Percentiles rank a stretch among this genome's conserved stretches.
phyloP scores from a whole-genome alignment of 2,888 invertebrate genomes.

The Hyposoter didymator region DNA sequence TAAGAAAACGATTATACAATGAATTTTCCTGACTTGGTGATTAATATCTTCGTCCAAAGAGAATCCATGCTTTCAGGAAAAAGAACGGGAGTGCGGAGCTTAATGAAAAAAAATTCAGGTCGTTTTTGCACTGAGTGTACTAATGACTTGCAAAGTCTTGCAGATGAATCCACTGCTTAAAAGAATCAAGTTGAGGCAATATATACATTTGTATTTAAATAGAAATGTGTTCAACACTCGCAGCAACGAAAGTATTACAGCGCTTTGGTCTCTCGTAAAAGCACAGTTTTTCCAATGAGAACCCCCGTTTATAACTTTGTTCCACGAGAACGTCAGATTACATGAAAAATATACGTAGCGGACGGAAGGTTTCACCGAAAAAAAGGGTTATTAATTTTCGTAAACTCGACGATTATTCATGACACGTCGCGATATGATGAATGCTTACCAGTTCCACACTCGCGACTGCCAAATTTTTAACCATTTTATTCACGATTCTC shows the following conservation, averaged over 20 bases:
- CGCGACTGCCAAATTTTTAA: conserved; percentile 54
- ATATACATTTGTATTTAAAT: not conserved
- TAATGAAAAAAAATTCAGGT: not conserved
- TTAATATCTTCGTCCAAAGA: not conserved
- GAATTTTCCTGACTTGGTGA: not conserved
- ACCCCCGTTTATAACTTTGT: conserved; percentile 27
- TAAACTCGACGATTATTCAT: conserved; percentile 56
- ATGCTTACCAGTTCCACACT: conserved; percentile 48
- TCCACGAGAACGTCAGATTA: conserved; percentile 25
- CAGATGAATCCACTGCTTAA: conserved; percentile 8
- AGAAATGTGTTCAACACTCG: not conserved
- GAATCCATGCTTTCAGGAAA: not conserved
- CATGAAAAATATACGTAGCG: conserved; percentile 38
- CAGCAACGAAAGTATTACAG: not conserved
- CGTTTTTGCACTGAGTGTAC: not conserved
- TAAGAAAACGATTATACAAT: not conserved
- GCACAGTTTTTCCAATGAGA: conserved; percentile 28
- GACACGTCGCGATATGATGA: conserved; percentile 50
- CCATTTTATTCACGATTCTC: conserved; percentile 7
- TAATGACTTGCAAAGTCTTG: conserved; percentile 16
- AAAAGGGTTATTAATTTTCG: conserved; percentile 59
- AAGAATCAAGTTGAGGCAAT: not conserved
- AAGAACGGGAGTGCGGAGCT: not conserved
- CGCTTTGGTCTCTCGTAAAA: not conserved
- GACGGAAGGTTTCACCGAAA: conserved; percentile 35